phyloP scores from a whole-genome alignment of 2,888 invertebrate species.

The Rhabditoides inermis region DNA sequence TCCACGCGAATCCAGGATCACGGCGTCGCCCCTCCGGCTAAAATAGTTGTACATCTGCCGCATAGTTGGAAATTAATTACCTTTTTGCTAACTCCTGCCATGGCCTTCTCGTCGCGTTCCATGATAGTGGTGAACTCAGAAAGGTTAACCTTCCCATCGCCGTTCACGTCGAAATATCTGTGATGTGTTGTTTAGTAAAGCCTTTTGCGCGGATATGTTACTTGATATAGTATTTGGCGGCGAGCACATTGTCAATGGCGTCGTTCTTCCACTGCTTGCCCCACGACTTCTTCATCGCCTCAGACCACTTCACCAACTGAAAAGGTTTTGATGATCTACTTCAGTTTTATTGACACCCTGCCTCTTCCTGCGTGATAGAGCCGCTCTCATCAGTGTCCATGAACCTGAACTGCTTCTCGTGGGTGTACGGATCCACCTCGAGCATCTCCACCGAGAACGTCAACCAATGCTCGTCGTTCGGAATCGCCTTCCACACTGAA shows the following conservation, averaged over 20 bases:
- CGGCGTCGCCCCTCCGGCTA: conserved; percentile 32
- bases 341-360: no score
- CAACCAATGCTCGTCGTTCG: conserved; percentile 52
- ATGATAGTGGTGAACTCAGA: conserved; percentile 35
- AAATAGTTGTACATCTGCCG: neutral
- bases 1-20: conserved; percentile 51
- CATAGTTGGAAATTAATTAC: neutral
- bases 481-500: conserved; percentile 51
- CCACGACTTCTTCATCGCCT: conserved; percentile 42
- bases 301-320: conserved; percentile 28
- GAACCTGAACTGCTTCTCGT: conserved; percentile 38
- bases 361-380: no score
- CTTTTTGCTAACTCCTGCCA: conserved; percentile 10
- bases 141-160: conserved; percentile 32
- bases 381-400: no score
- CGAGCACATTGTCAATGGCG: conserved; percentile 47
- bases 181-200: conserved; percentile 4
- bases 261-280: conserved; percentile 50
- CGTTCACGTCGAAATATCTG: conserved; percentile 48
- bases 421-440: conserved; percentile 34
- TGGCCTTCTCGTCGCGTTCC: conserved; percentile 32
- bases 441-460: conserved; percentile 44
- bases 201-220: conserved; percentile 5
- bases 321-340: no score
- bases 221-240: conserved; percentile 47